Base-by-base conservation (phyloP, 2,797 vertebrate species). In the Xyrichtys novacula region DNA sequence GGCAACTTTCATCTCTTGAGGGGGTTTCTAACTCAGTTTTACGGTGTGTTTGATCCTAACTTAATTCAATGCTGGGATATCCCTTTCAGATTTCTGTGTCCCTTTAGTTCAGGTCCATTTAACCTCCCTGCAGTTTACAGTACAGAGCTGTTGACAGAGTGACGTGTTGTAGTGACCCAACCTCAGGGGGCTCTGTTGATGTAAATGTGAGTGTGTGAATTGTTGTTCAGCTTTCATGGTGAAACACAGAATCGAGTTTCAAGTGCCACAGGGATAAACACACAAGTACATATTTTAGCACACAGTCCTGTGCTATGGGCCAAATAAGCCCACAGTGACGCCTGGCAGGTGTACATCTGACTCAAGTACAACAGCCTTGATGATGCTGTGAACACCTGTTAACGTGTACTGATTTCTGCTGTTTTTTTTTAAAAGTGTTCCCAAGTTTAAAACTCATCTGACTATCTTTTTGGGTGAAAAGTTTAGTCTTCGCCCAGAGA, bases 281-380 rank as follows among this genome's bases (percentile, higher is more conserved):
- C n/a, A 36, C 16, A 29, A 23, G 25, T 23, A 38, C 25, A 40
- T 25, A 10, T 44, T 44, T 44, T 23, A 2, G 17, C 17, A 22
- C 43, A 55, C 65, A 87, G 86, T 88, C 71, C 57, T 71, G 12
- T 53, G 47, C 31, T 28, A 25, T 19, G 57, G 48, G 61, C 26
- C 1, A 1, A 7, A 26, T 66, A 71, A 71, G 58, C 67, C 66
- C 17, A 59, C 55, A 53, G n/a, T 62, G 59, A 68, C 69, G 65
- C 55, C 68, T 31, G 56, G 68, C 88, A 89, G 90, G 79, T 88
- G 88, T 70, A 74, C 78, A 81, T 80, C 70, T 80, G 84, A 87
- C 80, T 81, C 28, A 38, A 50, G 39, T 60, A 90, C 82, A 89
- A 86, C 78, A 79, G 79, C 59, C 74, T 67, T 84, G 80, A 88